Base-by-base conservation (phyloP, 92 coral and sea anemone genomes). In the Pocillopora grandis region DNA sequence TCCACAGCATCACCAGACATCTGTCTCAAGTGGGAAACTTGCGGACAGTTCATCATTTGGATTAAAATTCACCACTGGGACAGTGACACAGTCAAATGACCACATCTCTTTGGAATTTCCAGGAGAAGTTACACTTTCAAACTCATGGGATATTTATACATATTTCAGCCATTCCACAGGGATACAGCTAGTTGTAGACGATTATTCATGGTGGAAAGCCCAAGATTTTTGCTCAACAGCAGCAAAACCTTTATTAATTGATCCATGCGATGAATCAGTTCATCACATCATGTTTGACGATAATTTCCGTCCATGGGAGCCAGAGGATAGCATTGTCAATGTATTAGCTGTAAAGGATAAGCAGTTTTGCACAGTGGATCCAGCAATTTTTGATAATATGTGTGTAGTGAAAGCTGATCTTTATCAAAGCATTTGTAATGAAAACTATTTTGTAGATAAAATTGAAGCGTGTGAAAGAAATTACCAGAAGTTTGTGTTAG, bases 281-380 rank as follows among this genome's bases (percentile, higher is more conserved):
- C 98, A 94, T 55, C 98, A 94, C 69, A 89, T 94, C 60, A 71
- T 94, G 83, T 94, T 94, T 87, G 98, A 94, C 71, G 98, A 94
- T 61, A 94, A 94, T 72, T 89, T 94, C 71, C 91, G 98, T 16
- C 67, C 93, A 18, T 91, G 92, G 95, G 88, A 92, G 55, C 93
- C 95, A 12, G 80, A 58, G 21, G 91, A 94, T 58, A 94, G 94
- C 61, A 91, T 94, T 66, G 87, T 94, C 35, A 86, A 92, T 63
- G 15, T 86, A 7, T 80, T 87, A 72, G 19, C 85, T 14, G 92
- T 90, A 8, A 71, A 81, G 78, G 17, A 79, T 36, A 85, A 78
- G 1, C 15, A 71, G 23, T 94, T 94, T 79, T n/a, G 16, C 8
- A 66, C 85, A n/a, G 83, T 61, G 16, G 84, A 93, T 76, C 90